These are phyloP conservation scores for Watsonalla binaria DNA, from an alignment of 2,888 invertebrate species.

Conservation along the genomic window DNA sequence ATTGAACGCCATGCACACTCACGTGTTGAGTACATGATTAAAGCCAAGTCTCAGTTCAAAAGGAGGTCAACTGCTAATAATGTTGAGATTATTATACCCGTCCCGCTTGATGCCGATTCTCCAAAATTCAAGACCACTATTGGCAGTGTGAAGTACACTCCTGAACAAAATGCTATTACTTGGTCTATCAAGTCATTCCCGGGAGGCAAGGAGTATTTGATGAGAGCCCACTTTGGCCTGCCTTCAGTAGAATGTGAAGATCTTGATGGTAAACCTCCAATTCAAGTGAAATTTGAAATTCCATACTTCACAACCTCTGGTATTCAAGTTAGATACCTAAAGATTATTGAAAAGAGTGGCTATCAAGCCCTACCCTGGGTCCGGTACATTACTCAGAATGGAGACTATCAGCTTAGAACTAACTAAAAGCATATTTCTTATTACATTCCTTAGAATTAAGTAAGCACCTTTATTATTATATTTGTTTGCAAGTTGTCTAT, in stretches of 20 bases:
- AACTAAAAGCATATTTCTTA: slow-evolving; percentile 76
- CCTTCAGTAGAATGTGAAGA: slow-evolving; percentile 98
- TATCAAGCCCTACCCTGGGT: slow-evolving; percentile 99
- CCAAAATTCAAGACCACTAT: slow-evolving; percentile 99
- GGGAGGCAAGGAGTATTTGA: slow-evolving; percentile 98
- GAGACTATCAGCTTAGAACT: slow-evolving; percentile 98
- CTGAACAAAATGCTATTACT: slow-evolving; percentile 97
- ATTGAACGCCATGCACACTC: slow-evolving; percentile 98
- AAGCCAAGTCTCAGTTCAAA: slow-evolving; percentile 99
- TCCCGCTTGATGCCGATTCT: slow-evolving; percentile 97
- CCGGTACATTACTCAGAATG: slow-evolving; percentile 99
- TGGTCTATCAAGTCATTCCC: slow-evolving; percentile 99
- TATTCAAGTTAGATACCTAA: slow-evolving; percentile 97
- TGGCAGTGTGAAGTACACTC: slow-evolving; percentile 97
- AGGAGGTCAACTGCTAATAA: slow-evolving; percentile 98
- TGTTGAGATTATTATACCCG: slow-evolving; percentile 98
- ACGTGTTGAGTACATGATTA: slow-evolving; percentile 99
- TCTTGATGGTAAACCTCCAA: slow-evolving; percentile 96
- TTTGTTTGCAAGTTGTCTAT: slow-evolving; percentile 51
- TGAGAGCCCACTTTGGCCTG: slow-evolving; percentile 98
- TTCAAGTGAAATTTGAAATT: slow-evolving; percentile 99
- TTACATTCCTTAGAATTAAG: slow-evolving; percentile 36
- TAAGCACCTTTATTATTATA: slow-evolving; percentile 26
- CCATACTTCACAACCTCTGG: slow-evolving; percentile 99
- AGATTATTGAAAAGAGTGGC: slow-evolving; percentile 99